Percentiles rank a stretch among this genome's conserved stretches.
phyloP scores from a whole-genome alignment of 1,140 invertebrate species.

The Diorhabda elongata region DNA sequence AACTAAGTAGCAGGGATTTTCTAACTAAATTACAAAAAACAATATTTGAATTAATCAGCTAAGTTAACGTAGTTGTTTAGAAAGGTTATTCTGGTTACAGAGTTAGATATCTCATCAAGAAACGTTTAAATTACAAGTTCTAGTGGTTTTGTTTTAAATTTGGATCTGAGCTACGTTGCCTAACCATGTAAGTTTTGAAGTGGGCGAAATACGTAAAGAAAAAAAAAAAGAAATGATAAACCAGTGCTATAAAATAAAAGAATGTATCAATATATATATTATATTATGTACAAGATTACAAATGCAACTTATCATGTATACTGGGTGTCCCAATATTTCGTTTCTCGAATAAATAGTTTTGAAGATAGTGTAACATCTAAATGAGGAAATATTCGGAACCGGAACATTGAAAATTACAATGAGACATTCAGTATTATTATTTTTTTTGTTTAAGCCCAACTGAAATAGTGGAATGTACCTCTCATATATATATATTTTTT shows the following conservation, averaged over 20 bases:
- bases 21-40: no score
- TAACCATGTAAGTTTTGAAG: slow-evolving; percentile 27
- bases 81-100: no score
- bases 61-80: no score
- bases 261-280: slow-evolving; percentile 14
- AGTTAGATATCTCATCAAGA: no score
- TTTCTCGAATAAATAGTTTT: no score
- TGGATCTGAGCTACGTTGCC: neutral
- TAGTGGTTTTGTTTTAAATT: no score
- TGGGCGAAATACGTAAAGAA: slow-evolving; percentile 11
- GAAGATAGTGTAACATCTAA: no score
- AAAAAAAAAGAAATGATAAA: slow-evolving; percentile 20
- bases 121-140: no score
- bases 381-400: neutral
- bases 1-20: no score
- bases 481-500: slow-evolving; percentile 12
- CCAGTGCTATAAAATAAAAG: slow-evolving; percentile 19
- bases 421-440: slow-evolving; percentile 9
- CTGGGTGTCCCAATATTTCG: neutral
- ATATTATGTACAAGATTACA: slow-evolving; percentile 17
- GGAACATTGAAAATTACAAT: neutral
- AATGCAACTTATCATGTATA: slow-evolving; percentile 25
- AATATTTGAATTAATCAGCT: no score
- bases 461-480: slow-evolving; percentile 33
- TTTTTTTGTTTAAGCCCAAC: slow-evolving; percentile 10